phyloP scores from a whole-genome alignment of 2,888 invertebrate species.

The Dynastes hyllus region DNA sequence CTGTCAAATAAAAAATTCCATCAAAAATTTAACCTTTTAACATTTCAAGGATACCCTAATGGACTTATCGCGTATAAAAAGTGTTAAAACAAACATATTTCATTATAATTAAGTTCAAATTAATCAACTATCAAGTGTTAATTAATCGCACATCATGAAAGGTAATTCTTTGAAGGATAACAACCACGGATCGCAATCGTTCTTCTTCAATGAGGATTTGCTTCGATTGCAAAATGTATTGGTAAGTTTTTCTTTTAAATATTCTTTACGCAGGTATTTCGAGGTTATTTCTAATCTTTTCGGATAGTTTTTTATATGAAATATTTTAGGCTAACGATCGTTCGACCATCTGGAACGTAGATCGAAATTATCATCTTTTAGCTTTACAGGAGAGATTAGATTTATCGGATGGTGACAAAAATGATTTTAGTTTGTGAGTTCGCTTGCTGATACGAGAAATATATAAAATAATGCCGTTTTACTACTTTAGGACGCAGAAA shows the following conservation, averaged over 20 bases:
- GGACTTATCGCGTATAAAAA: no score
- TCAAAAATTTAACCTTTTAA: no score
- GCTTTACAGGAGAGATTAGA: slow-evolving; percentile 16
- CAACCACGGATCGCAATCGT: not conserved
- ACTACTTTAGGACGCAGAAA: not conserved
- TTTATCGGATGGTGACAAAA: not conserved
- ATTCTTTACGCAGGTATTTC: not conserved
- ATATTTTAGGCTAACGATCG: slow-evolving; percentile 18
- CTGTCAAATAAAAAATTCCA: no score
- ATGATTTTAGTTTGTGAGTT: slow-evolving; percentile 25
- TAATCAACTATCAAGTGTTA: not conserved
- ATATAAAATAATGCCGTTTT: not conserved
- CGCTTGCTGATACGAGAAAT: not conserved
- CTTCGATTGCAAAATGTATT: slow-evolving; percentile 16
- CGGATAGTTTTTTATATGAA: not conserved
- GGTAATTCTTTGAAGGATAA: slow-evolving; percentile 22
- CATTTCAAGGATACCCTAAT: no score
- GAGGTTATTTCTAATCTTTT: not conserved
- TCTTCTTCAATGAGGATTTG: slow-evolving; percentile 24
- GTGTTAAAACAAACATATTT: no score
- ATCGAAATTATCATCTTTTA: slow-evolving; percentile 32
- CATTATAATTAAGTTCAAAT: not conserved
- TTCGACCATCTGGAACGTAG: slow-evolving; percentile 12
- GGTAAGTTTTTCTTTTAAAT: not conserved
- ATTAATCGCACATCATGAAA: not conserved